Percentiles rank a stretch among this genome's conserved stretches.
phyloP scores from a whole-genome alignment of 2,888 invertebrate genomes.

The Ecdyonurus torrentis region DNA sequence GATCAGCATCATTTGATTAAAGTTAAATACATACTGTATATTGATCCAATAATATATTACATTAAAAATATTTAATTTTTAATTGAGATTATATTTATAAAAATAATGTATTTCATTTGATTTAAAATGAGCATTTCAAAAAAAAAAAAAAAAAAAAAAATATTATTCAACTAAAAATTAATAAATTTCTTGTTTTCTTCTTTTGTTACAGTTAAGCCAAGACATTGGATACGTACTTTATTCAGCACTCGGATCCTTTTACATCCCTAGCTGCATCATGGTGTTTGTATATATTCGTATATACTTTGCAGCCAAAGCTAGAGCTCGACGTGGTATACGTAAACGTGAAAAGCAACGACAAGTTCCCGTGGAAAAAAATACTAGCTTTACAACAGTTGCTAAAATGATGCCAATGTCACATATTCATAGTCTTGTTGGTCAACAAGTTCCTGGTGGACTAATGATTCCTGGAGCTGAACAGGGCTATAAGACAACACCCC shows the following conservation, averaged over 20 bases:
- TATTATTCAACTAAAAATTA: not conserved
- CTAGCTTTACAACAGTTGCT: slow-evolving; percentile 10
- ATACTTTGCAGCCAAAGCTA: slow-evolving; percentile 86
- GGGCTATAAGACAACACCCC: not conserved
- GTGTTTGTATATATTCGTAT: slow-evolving; percentile 98
- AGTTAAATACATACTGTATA: no score
- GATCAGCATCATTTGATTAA: no score
- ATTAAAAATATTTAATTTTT: no score
- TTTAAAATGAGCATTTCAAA: no score
- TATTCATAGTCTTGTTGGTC: not conserved
- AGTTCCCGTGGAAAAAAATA: slow-evolving; percentile 30
- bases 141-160: not conserved
- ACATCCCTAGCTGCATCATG: slow-evolving; percentile 98
- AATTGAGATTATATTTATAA: no score
- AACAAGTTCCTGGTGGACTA: not conserved
- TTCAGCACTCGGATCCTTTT: slow-evolving; percentile 96
- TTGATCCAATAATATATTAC: no score
- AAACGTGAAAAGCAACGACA: slow-evolving; percentile 39
- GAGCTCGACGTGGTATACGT: slow-evolving; percentile 74
- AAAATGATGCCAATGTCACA: slow-evolving; percentile 1
- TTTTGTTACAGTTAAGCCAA: slow-evolving; percentile 65
- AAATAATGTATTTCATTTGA: no score
- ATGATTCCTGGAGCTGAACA: slow-evolving; percentile 1
- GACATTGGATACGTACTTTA: slow-evolving; percentile 96
- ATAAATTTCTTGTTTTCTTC: slow-evolving; percentile 11